Base-by-base conservation (phyloP, 1,140 invertebrate genomes). In the Liolophura sinensis region DNA sequence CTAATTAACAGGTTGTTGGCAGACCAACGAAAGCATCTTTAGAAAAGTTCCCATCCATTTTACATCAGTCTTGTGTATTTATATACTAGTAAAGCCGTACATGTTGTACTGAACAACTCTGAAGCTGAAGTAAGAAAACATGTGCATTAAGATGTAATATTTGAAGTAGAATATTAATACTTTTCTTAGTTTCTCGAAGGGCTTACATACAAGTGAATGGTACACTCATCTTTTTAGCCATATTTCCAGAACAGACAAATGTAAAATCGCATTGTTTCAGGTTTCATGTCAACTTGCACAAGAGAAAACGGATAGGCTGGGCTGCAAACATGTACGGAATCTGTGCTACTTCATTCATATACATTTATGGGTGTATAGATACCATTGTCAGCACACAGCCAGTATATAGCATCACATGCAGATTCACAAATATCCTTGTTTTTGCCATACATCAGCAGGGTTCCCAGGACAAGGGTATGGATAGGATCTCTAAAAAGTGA, bases 341-440 rank as follows among this genome's bases (percentile, higher is more conserved):
- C 15, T 22, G 9, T n/a, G 31, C 20, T 14, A 51, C 4, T 1
- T 24, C 18, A 55, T 50, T 46, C 22, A 54, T 60, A 60, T 16
- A 25, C 20, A 20, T 48, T 18, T 25, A 67, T 48, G 18, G 59
- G 3, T 59, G 31, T n/a, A 18, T 60, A 62, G 48, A 50, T 67
- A 79, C 78, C 75, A 70, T 77, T 78, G 63, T 76, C 76, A 55
- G 78, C 76, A 20, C 72, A 68, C 20, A 79, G 55, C 68, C 76
- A 75, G 55, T 73, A 79, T 27, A 79, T 71, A 56, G 74, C 67
- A 14, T 70, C 63, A 63, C 73, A 73, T 15, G 76, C 78, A 52
- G 71, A 60, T 18, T 56, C 57, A 62, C 73, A 79, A 6, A 78
- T 68, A 9, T 69, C 68, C 24, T 14, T 24, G n/a, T 73, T 58